Conservation (phyloP, 1,140 invertebrate genomes). For the Bombus sibiricus region DNA sequence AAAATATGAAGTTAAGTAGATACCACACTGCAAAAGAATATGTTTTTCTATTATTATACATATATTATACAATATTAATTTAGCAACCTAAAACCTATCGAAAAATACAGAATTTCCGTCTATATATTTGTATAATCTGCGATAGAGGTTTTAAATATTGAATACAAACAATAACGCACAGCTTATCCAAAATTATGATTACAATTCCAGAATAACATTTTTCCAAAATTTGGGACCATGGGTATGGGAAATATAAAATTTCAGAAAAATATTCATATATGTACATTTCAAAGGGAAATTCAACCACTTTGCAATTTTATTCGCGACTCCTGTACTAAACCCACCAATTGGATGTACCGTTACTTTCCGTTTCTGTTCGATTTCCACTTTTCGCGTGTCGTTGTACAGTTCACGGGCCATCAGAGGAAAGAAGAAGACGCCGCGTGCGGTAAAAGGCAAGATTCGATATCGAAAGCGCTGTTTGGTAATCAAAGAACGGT, state of each 20-base stretch:
- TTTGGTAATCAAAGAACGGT: slow-evolving; percentile 43
- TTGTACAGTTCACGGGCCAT: neutral
- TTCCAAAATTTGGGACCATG: neutral
- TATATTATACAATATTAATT: no score
- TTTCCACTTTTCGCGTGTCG: slow-evolving; percentile 19
- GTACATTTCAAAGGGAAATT: no score
- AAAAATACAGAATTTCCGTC: no score
- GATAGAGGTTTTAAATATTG: no score
- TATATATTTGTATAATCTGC: no score
- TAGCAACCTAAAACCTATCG: no score
- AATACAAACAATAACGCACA: no score
- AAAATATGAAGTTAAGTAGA: neutral
- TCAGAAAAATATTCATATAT: no score
- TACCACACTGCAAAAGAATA: no score
- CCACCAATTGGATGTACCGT: neutral
- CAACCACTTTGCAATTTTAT: neutral
- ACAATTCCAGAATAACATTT: neutral
- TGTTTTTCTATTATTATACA: no score
- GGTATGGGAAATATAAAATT: no score
- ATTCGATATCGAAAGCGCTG: slow-evolving; percentile 21
- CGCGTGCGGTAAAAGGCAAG: neutral
- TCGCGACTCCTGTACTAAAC: neutral
- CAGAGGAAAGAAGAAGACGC: no score
- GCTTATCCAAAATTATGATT: neutral
- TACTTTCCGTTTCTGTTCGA: slow-evolving; percentile 9